Conservation (phyloP, 1,140 invertebrate species). For the Drosophila ercepeae region DNA sequence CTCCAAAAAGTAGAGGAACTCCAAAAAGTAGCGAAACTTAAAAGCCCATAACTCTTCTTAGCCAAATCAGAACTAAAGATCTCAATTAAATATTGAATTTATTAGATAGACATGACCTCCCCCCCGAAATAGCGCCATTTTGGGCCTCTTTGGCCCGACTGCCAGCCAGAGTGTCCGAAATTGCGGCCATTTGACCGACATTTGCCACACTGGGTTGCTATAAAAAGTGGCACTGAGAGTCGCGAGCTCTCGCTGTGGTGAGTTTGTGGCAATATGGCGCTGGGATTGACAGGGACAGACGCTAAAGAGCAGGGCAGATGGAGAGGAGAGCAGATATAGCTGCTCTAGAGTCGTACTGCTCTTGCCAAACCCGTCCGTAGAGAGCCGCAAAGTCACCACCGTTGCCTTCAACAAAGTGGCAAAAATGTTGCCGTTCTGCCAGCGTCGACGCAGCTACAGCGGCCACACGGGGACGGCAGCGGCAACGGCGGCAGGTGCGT, state of each 20-base stretch:
- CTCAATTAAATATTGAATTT: not conserved
- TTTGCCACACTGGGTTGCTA: constrained; percentile 21
- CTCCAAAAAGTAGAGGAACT: not conserved
- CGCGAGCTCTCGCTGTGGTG: constrained; percentile 9
- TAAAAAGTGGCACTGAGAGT: constrained; percentile 18
- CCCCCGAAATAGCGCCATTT: not conserved
- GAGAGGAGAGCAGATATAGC: not conserved
- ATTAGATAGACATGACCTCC: not conserved
- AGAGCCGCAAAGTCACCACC: constrained; percentile 21
- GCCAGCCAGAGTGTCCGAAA: not conserved
- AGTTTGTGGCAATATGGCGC: constrained; percentile 64
- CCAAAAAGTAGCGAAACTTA: not conserved
- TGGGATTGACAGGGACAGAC: constrained; percentile 42
- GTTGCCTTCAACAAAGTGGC: constrained; percentile 64
- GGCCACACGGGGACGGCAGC: not conserved
- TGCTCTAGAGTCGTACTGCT: constrained; percentile 12
- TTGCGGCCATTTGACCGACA: constrained; percentile 43
- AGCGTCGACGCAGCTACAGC: constrained; percentile 1
- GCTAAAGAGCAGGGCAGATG: not conserved
- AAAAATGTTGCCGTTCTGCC: constrained; percentile 47
- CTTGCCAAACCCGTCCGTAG: not conserved
- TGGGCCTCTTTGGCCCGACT: not conserved
- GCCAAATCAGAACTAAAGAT: not conserved
- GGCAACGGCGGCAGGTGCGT: constrained; percentile 31
- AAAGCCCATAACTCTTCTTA: too few relatives aligned